Conservation (phyloP, 2,797 vertebrate genomes). For the Dicrostonyx torquatus region DNA sequence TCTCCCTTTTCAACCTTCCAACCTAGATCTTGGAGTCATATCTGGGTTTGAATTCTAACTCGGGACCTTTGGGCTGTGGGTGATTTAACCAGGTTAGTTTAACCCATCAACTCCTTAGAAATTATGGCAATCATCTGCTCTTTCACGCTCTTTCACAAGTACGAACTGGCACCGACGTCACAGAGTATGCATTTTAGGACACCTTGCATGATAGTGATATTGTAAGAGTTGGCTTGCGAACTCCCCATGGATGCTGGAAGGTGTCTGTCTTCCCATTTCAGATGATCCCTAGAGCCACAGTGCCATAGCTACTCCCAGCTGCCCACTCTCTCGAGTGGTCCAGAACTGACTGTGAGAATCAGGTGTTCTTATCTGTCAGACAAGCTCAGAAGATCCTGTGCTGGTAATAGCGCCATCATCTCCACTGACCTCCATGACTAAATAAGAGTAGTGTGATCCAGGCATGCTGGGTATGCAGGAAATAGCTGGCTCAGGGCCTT, state of each 20-base stretch:
- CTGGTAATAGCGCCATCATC: accelerated
- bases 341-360: neutral
- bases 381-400: neutral
- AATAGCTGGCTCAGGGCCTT: neutral
- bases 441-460: neutral
- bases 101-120: constrained; percentile 13
- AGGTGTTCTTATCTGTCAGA: neutral
- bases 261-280: neutral
- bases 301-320: neutral
- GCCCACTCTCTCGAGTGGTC: too few species aligned
- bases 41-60: constrained; percentile 5
- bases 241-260: neutral
- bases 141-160: neutral
- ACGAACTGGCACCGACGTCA: neutral
- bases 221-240: neutral
- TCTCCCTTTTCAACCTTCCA: neutral
- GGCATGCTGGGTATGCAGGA: neutral
- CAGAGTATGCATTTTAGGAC: neutral
- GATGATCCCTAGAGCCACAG: neutral
- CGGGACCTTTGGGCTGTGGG: neutral
- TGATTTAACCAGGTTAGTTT: neutral
- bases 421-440: neutral
- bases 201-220: neutral
- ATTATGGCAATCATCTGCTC: neutral
- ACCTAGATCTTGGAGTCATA: neutral